Base-by-base conservation (phyloP, 2,888 invertebrate genomes). In the Pyrrhosoma nymphula region DNA sequence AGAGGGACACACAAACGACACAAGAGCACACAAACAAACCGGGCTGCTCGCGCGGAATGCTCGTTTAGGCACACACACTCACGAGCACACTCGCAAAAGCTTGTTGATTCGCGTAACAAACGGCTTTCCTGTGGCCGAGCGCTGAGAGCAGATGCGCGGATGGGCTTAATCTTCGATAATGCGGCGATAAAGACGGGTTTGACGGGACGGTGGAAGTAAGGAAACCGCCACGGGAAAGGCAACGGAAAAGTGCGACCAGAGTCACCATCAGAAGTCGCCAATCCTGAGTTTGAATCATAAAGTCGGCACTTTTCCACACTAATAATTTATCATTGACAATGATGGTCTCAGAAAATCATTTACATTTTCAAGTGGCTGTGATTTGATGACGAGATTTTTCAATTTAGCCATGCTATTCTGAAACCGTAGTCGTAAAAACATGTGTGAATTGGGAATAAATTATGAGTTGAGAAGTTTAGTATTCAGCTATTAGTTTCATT, bases 1-100 rank as follows among this genome's bases (percentile, higher is more conserved):
- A 23, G 26, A 18, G 93, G n/a, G 63, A 89, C 26, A 14, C 47
- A 47, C 47, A 47, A 47, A 4, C 23, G 55, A 89, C 14, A 18
- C 35, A 47, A 69, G 16, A 69, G 30, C 82, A 93, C 93, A 93
- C 93, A 93, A 93, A 93, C 93, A 93, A 47, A n/a, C 75, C 20
- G 2, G 55, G 47, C 30, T 35, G 56, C 39, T 23, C 39, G 12
- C 26, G 14, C 47, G 47, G 63, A 93, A 93, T 69, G 47, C 75
- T 18, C 93, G 47, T 82, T 16, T 60, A 14, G 60, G 8, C 20
- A 60, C 18, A 20, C 60, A 60, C 60, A 60, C 16, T 4, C 60
- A 60, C 12, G 12, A 16, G 16, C 60, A 26, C 35, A 16, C 60
- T 60, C 10, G 63, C 69, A 60, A 39, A 26, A 39, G 20, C 30